Percentiles rank a stretch among this genome's conserved stretches.
Conservation (phyloP, 1,140 invertebrate species). For the Drosophila busckii region DNA sequence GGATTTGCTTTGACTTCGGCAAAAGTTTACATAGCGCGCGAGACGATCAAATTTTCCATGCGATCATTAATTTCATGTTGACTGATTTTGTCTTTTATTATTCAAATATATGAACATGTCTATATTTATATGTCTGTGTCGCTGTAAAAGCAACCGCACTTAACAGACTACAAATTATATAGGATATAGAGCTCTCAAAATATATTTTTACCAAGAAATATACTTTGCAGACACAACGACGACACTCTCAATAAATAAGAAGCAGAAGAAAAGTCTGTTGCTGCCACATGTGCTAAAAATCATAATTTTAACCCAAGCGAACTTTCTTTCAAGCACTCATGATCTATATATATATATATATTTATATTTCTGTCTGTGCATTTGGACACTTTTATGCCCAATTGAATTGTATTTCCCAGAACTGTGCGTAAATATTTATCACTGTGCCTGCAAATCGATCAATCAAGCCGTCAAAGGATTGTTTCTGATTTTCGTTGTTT, state of each 20-base stretch:
- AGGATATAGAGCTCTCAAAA: constrained; percentile 7
- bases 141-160: constrained; percentile 27
- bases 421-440: constrained; percentile 63
- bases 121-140: background rate
- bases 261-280: constrained; percentile 45
- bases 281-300: constrained; percentile 31
- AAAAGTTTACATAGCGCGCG: constrained; percentile 42
- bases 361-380: constrained; percentile 12
- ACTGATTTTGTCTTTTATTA: constrained; percentile 57
- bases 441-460: constrained; percentile 38
- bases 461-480: constrained; percentile 45
- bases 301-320: constrained; percentile 27
- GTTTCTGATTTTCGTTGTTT: no score
- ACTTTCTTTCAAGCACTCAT: constrained; percentile 11
- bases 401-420: constrained; percentile 56
- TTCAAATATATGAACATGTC: constrained; percentile 18
- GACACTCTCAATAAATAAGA: constrained; percentile 32
- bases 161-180: constrained; percentile 25
- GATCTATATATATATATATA: background rate
- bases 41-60: constrained; percentile 55
- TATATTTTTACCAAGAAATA: constrained; percentile 62
- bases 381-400: constrained; percentile 43
- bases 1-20: constrained; percentile 1
- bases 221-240: constrained; percentile 58
- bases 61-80: constrained; percentile 59